Evolutionary conservation across 2,888 invertebrate genomes (phyloP).

Genomic region (Macropis europaea): DNA sequence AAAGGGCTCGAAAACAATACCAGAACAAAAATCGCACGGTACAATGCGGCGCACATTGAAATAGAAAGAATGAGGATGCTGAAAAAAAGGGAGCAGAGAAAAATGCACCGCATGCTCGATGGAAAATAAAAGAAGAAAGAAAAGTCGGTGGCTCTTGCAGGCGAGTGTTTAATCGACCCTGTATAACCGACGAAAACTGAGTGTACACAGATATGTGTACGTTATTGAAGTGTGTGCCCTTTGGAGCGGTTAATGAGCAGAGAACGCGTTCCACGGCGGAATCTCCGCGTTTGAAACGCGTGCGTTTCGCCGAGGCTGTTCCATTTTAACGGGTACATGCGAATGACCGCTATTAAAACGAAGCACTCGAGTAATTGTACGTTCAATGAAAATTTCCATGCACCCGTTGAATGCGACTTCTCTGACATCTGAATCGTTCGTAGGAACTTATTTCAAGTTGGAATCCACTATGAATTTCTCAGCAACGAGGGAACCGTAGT

Average conservation of each 20-base stretch:
- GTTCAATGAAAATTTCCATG: not conserved
- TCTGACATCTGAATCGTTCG: too few species aligned
- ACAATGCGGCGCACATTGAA: conserved; percentile 17
- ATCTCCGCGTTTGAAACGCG: not conserved
- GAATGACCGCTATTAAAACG: not conserved
- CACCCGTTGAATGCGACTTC: too few species aligned
- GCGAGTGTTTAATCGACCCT: conserved; percentile 28
- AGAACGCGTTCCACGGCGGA: not conserved
- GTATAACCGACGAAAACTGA: not conserved
- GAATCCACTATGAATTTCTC: too few species aligned
- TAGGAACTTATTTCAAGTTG: too few species aligned
- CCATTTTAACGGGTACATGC: too few species aligned
- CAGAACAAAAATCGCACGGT: conserved; percentile 19
- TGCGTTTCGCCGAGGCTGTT: not conserved
- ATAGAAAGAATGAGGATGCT: not conserved
- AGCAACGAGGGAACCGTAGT: too few species aligned
- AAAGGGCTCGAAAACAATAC: conserved; percentile 4
- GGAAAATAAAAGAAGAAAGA: not conserved
- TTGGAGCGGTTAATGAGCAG: conserved; percentile 25
- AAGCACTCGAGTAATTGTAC: not conserved
- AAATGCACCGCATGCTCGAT: not conserved
- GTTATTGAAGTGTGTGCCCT: conserved; percentile 4
- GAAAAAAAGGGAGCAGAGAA: not conserved
- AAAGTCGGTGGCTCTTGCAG: not conserved
- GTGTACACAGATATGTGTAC: not conserved